phyloP scores from a whole-genome alignment of 2,888 invertebrate species.

The Falcaria lacertinaria region DNA sequence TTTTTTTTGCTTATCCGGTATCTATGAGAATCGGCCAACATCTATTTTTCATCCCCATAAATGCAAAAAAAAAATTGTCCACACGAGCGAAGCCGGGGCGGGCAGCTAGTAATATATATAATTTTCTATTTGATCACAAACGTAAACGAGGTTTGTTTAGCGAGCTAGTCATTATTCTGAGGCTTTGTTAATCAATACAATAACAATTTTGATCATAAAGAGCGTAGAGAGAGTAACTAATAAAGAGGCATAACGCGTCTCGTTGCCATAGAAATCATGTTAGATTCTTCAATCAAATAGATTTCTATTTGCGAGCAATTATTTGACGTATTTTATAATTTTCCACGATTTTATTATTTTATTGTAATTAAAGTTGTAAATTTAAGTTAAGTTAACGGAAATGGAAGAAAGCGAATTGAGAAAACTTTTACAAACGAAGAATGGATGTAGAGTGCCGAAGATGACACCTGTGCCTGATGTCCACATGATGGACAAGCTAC shows the following conservation, averaged over 20 bases:
- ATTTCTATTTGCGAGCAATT: slow-evolving; percentile 1
- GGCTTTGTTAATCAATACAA: no score
- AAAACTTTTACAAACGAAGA: slow-evolving; percentile 64
- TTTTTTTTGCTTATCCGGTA: no score
- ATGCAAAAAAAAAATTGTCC: no score
- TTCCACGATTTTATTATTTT: background rate
- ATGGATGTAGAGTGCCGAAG: slow-evolving; percentile 61
- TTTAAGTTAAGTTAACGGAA: slow-evolving; percentile 1
- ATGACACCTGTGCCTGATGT: slow-evolving; percentile 65
- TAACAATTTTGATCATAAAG: no score
- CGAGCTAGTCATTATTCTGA: no score
- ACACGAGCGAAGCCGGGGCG: no score
- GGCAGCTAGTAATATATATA: no score
- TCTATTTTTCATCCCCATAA: no score
- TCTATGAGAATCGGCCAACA: no score
- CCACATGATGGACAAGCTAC: slow-evolving; percentile 54
- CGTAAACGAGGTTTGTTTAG: no score
- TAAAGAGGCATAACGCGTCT: slow-evolving; percentile 1
- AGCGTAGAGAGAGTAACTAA: no score
- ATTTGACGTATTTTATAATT: slow-evolving; percentile 1
- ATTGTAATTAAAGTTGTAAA: background rate
- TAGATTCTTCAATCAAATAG: slow-evolving; percentile 10
- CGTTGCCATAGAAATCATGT: slow-evolving; percentile 15
- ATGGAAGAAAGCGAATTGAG: slow-evolving; percentile 70
- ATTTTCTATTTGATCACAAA: no score